Percentiles rank a stretch among this genome's conserved stretches.
phyloP scores from a whole-genome alignment of 2,888 invertebrate species.

The Protodeltote pygarga region DNA sequence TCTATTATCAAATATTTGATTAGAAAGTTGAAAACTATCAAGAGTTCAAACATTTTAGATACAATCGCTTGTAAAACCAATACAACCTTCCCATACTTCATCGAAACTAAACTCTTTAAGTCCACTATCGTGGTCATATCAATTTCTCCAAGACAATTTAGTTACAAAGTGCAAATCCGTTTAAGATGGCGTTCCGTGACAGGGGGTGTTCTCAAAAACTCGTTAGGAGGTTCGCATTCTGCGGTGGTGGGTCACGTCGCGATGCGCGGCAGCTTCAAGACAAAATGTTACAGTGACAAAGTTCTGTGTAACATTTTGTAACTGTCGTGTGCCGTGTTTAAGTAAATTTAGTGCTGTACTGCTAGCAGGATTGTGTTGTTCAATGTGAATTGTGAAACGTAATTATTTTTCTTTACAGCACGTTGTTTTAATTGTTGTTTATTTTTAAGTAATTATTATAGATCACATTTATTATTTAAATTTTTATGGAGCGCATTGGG shows the following conservation, averaged over 20 bases:
- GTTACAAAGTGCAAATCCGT: constrained; percentile 84
- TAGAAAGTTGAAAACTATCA: too few relatives aligned
- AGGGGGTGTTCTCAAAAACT: constrained; percentile 82
- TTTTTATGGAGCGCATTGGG: too few relatives aligned
- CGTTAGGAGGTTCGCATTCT: constrained; percentile 82
- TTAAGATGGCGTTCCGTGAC: constrained; percentile 77
- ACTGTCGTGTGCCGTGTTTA: constrained; percentile 47
- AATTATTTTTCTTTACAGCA: too few relatives aligned
- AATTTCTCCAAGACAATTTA: constrained; percentile 69
- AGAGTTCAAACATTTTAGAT: too few relatives aligned
- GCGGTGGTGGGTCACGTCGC: constrained; percentile 81
- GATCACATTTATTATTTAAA: too few relatives aligned
- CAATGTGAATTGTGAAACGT: too few relatives aligned
- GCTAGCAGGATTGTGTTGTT: constrained; percentile 19
- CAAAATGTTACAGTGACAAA: constrained; percentile 79
- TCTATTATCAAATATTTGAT: too few relatives aligned
- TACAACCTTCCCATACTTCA: constrained; percentile 7
- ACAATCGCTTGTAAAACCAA: not conserved
- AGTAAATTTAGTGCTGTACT: constrained; percentile 43
- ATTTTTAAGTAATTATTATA: too few relatives aligned
- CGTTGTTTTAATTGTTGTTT: too few relatives aligned
- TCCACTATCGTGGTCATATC: constrained; percentile 53
- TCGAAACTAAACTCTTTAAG: constrained; percentile 11
- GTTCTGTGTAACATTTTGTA: constrained; percentile 69
- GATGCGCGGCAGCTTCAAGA: constrained; percentile 62